These are phyloP conservation scores for Xestia xanthographa DNA, from an alignment of 2,888 invertebrate genomes.

Conservation along the genomic window DNA sequence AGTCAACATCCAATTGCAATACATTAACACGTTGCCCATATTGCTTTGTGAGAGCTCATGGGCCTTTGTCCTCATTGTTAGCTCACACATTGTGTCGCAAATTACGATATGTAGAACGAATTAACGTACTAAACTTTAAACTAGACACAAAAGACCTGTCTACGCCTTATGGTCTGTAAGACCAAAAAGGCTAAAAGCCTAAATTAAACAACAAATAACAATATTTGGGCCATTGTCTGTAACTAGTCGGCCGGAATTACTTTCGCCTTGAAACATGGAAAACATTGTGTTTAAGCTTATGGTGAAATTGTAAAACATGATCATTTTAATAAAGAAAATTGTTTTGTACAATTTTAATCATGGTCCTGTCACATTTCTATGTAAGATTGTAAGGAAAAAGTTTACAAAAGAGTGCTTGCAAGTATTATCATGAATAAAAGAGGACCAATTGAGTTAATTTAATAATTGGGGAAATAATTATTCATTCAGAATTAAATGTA, in stretches of 20 bases:
- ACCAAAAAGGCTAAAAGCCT: constrained; percentile 24
- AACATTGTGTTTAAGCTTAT: constrained; percentile 4
- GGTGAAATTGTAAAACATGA: neutral
- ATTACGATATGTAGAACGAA: constrained; percentile 67
- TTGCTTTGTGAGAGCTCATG: constrained; percentile 61
- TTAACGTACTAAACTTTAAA: constrained; percentile 73
- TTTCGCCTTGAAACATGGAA: constrained; percentile 30
- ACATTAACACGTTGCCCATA: constrained; percentile 74
- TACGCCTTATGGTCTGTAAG: constrained; percentile 76
- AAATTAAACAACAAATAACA: constrained; percentile 27
- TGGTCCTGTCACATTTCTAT: neutral
- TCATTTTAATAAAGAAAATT: constrained; percentile 2
- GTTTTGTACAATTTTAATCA: constrained; percentile 1
- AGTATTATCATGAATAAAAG: neutral
- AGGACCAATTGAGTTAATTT: neutral
- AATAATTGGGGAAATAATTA: constrained; percentile 3
- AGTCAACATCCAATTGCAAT: constrained; percentile 69
- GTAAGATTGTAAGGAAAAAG: neutral
- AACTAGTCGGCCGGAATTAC: constrained; percentile 20
- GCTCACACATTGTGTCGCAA: constrained; percentile 62
- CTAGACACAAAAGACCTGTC: constrained; percentile 74
- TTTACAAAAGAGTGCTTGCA: neutral
- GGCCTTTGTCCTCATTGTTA: constrained; percentile 60
- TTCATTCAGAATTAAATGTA: constrained; percentile 9
- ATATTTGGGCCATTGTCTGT: constrained; percentile 46